Percentiles rank a stretch among this genome's conserved stretches.
These are phyloP conservation scores for Epinotia bilunana DNA, from an alignment of 2,888 invertebrate species.

Conservation along the genomic window DNA sequence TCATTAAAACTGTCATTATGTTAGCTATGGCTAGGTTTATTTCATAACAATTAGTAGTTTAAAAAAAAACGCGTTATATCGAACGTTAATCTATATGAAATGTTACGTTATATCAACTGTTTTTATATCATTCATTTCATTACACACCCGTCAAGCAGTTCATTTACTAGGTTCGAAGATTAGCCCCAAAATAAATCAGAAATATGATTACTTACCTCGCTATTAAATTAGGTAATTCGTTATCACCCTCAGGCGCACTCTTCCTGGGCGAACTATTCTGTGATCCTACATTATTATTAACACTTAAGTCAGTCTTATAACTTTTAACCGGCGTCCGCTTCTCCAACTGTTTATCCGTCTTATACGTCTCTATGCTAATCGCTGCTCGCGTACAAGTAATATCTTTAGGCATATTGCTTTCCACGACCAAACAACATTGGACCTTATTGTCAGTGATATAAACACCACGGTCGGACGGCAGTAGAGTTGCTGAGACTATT, in stretches of 20 bases:
- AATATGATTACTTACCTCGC: conserved; percentile 64
- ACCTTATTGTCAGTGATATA: conserved; percentile 78
- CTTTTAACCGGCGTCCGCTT: conserved; percentile 71
- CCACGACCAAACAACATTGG: conserved; percentile 69
- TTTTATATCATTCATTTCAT: too few species aligned
- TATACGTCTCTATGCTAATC: conserved; percentile 86
- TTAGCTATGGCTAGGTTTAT: too few species aligned
- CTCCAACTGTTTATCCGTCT: conserved; percentile 65
- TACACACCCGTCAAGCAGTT: too few species aligned
- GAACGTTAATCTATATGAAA: too few species aligned
- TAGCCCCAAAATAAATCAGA: background rate
- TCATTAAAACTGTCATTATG: too few species aligned
- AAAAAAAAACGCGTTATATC: too few species aligned
- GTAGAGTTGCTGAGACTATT: conserved; percentile 80
- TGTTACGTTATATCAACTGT: too few species aligned
- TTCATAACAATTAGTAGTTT: too few species aligned
- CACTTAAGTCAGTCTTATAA: conserved; percentile 80
- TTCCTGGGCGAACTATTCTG: conserved; percentile 70
- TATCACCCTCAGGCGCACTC: conserved; percentile 60
- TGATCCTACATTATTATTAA: conserved; percentile 67
- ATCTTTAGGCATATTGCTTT: conserved; percentile 85
- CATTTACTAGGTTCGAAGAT: too few species aligned
- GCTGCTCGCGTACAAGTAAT: conserved; percentile 86
- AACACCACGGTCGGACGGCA: conserved; percentile 82
- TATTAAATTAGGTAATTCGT: conserved; percentile 66